Percentiles rank a stretch among this genome's conserved stretches.
These are phyloP conservation scores for Poeciliopsis occidentalis DNA, from an alignment of 2,113 vertebrate species.

Conservation along the genomic window DNA sequence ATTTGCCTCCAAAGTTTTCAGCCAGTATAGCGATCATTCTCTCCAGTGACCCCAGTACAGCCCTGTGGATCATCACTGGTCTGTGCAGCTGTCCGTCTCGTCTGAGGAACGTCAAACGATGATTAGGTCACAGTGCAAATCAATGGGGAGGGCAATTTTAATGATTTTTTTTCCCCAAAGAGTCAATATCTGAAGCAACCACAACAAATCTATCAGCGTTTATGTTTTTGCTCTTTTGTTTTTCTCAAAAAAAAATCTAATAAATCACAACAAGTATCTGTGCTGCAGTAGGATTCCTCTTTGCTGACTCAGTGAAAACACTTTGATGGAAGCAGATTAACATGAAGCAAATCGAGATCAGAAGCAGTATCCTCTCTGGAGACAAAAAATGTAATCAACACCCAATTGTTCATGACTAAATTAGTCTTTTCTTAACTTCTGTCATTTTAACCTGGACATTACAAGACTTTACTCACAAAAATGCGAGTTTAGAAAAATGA, in stretches of 20 bases:
- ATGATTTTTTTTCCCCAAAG: not conserved
- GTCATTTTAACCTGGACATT: slow-evolving; percentile 3
- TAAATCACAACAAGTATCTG: not conserved
- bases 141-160: not conserved
- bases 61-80: slow-evolving; percentile 91
- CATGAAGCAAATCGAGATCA: not conserved
- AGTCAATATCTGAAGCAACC: not conserved
- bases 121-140: not conserved
- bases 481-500: slow-evolving; percentile 5
- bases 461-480: not conserved
- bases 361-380: not conserved
- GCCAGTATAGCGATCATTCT: slow-evolving; percentile 90
- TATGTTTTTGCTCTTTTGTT: not conserved
- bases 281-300: too few relatives aligned
- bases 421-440: not conserved
- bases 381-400: slow-evolving; percentile 24
- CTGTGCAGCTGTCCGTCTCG: slow-evolving; percentile 69
- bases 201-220: not conserved
- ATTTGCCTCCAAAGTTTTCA: slow-evolving; percentile 88
- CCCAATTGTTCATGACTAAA: slow-evolving; percentile 25
- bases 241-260: not conserved
- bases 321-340: not conserved
- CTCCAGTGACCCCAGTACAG: slow-evolving; percentile 90
- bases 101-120: slow-evolving; percentile 53
- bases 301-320: not conserved